phyloP scores from a whole-genome alignment of 2,888 invertebrate species.

The Clunio marinus region DNA sequence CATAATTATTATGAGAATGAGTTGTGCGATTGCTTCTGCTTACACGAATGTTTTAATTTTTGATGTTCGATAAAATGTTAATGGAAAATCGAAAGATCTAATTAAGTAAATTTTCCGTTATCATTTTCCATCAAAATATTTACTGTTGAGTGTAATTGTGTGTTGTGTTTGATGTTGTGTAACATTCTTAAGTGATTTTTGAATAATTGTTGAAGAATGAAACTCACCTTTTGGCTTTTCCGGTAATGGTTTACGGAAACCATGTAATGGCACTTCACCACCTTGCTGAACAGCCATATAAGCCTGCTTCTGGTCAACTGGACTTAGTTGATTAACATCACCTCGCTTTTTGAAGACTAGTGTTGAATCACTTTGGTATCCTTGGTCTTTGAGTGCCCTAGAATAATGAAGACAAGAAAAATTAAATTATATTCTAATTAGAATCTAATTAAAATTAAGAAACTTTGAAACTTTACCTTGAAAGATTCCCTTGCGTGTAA shows the following conservation, averaged over 20 bases:
- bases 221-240: constrained; percentile 70
- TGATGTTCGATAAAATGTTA: no score
- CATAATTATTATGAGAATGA: no score
- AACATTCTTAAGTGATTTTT: not conserved
- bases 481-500: constrained; percentile 71
- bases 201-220: not conserved
- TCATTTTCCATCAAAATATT: no score
- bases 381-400: constrained; percentile 82
- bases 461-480: constrained; percentile 71
- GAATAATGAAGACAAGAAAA: no score
- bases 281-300: constrained; percentile 89
- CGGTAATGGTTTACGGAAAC: constrained; percentile 86
- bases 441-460: no score
- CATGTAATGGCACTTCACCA: constrained; percentile 89
- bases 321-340: constrained; percentile 64
- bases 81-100: no score
- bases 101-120: no score
- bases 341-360: constrained; percentile 77
- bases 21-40: no score
- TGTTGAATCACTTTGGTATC: constrained; percentile 88
- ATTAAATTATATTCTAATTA: constrained; percentile 1
- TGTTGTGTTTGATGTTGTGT: not conserved
- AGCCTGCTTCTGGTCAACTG: constrained; percentile 75
- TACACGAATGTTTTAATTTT: no score
- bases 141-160: no score